phyloP scores from a whole-genome alignment of 2,797 vertebrate genomes.

The Orientallactaga sibirica region DNA sequence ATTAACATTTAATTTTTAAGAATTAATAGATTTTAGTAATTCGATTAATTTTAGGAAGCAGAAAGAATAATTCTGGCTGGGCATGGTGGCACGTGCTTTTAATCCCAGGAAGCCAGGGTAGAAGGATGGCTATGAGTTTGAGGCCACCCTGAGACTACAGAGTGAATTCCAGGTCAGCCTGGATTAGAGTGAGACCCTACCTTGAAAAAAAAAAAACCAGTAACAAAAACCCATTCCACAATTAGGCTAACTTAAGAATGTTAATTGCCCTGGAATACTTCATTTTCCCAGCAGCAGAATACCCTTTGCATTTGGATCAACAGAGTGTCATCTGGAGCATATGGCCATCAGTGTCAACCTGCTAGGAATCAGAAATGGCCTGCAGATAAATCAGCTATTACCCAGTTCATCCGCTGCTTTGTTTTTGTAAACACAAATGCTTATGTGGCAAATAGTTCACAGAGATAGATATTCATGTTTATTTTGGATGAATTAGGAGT shows the following conservation, averaged over 20 bases:
- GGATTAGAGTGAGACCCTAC: too few relatives aligned
- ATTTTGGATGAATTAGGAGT: background rate
- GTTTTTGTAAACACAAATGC: constrained; percentile 17
- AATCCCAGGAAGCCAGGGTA: too few relatives aligned
- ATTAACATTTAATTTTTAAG: background rate
- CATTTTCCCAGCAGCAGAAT: constrained; percentile 21
- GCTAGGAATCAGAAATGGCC: background rate
- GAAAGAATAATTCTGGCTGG: background rate
- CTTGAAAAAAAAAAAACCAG: too few relatives aligned
- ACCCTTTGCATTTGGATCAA: background rate
- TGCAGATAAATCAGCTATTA: background rate
- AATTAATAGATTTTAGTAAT: too few relatives aligned
- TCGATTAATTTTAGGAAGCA: constrained; percentile 34
- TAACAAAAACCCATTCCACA: background rate
- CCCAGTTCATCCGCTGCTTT: background rate
- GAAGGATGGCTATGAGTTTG: too few relatives aligned
- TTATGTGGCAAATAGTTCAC: background rate
- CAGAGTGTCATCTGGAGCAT: background rate
- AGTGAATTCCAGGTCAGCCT: too few relatives aligned
- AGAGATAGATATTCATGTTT: background rate
- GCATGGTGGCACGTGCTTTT: too few relatives aligned
- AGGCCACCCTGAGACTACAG: too few relatives aligned
- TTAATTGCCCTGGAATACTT: background rate
- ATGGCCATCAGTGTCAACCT: background rate
- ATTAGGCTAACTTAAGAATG: constrained; percentile 2